Evolutionary conservation across 1,140 invertebrate species (phyloP).

Genomic region (Vollenhovia emeryi): DNA sequence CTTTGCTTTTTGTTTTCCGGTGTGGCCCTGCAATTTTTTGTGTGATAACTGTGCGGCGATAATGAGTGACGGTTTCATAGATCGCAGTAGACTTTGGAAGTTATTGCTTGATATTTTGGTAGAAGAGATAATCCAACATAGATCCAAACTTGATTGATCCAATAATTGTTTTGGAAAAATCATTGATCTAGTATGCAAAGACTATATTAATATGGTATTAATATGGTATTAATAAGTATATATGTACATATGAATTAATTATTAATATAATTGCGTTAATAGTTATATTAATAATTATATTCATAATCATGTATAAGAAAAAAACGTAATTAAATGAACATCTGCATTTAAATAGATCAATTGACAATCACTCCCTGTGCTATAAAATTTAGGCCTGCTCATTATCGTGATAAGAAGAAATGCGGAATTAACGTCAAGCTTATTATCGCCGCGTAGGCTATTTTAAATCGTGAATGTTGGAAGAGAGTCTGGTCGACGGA

Average conservation of each 20-base stretch:
- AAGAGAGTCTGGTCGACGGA: conserved; percentile 50
- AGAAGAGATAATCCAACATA: neutral
- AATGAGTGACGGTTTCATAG: neutral
- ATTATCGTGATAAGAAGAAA: conserved; percentile 1
- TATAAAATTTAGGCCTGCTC: neutral
- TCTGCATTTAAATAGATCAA: neutral
- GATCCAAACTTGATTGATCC: neutral
- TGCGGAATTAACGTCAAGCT: neutral
- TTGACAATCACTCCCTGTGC: conserved; percentile 18
- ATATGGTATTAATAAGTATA: no score
- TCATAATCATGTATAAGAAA: neutral
- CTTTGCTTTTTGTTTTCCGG: conserved; percentile 6
- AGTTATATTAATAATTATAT: conserved; percentile 4
- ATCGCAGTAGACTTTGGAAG: neutral
- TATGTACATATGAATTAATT: conserved; percentile 8
- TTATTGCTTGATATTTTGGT: neutral
- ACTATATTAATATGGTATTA: neutral
- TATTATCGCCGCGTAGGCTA: conserved; percentile 11
- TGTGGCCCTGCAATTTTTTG: neutral
- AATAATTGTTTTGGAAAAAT: conserved; percentile 3
- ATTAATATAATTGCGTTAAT: neutral
- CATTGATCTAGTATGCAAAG: no score
- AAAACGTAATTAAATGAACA: neutral
- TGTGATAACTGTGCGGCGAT: conserved; percentile 5
- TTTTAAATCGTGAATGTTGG: conserved; percentile 15